A percentile compares a stretch with the other conserved stretches of the same genome.
phyloP scores from a whole-genome alignment of 1,140 invertebrate species.

The Habropoda laboriosa region DNA sequence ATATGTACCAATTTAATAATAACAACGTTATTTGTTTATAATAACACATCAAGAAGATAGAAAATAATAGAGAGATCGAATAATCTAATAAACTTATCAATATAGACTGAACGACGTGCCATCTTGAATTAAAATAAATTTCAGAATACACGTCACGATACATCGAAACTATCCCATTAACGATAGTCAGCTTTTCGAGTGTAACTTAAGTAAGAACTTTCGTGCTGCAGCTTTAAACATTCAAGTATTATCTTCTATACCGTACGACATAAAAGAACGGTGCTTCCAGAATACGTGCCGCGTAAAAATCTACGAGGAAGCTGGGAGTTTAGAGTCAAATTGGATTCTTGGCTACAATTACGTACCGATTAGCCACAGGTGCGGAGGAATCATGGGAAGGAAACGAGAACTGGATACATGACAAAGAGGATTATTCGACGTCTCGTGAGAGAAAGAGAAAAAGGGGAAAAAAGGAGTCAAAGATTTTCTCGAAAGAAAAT shows the following conservation, averaged over 20 bases:
- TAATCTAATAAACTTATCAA: neutral
- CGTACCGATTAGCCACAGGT: conserved; percentile 6
- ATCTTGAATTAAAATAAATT: too few species aligned
- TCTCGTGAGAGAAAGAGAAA: too few species aligned
- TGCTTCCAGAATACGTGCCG: too few species aligned
- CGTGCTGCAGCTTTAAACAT: too few species aligned
- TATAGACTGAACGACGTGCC: too few species aligned
- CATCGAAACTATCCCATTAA: neutral
- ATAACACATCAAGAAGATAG: too few species aligned
- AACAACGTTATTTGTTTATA: too few species aligned
- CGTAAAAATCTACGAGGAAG: neutral
- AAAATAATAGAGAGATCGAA: too few species aligned
- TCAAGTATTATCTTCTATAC: too few species aligned
- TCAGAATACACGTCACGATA: too few species aligned
- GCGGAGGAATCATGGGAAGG: neutral
- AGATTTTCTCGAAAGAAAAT: neutral
- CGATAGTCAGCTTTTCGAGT: neutral
- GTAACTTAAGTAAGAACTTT: neutral
- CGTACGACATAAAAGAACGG: too few species aligned
- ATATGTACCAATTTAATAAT: too few species aligned
- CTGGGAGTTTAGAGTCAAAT: neutral
- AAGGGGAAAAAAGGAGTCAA: neutral
- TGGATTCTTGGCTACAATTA: conserved; percentile 17
- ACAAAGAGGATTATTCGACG: conserved; percentile 7
- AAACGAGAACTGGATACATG: neutral